Percentiles rank a stretch among this genome's conserved stretches.
phyloP scores from a whole-genome alignment of 2,888 invertebrate species.

The Idaea straminata region DNA sequence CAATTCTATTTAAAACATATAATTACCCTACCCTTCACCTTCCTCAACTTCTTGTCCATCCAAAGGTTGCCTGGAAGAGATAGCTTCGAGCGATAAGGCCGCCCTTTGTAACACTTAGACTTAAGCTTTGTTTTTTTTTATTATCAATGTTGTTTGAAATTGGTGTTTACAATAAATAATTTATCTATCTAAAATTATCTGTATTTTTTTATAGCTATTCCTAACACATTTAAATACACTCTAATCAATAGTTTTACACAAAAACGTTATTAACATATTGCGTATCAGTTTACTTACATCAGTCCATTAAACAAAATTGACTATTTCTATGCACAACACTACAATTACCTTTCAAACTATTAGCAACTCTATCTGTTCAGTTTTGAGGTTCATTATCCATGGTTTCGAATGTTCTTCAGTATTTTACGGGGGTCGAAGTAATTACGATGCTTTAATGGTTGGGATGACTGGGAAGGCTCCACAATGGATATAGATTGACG shows the following conservation, averaged over 20 bases:
- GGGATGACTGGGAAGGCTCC: conserved; percentile 38
- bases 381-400: conserved; percentile 3
- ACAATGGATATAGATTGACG: conserved; percentile 41
- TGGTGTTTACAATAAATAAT: no score
- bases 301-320: conserved; percentile 52
- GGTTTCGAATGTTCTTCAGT: conserved; percentile 10
- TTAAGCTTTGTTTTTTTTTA: no score
- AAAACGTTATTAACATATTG: background rate
- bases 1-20: no score
- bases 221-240: background rate
- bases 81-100: no score
- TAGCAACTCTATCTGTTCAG: background rate
- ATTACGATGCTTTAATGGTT: conserved; percentile 44
- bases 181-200: no score
- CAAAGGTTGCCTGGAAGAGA: no score
- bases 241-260: background rate
- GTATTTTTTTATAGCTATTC: background rate
- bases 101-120: no score
- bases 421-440: conserved; percentile 44
- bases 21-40: no score
- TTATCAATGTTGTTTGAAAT: no score
- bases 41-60: no score
- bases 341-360: background rate
- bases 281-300: conserved; percentile 28
- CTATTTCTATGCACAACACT: conserved; percentile 43